Base-by-base conservation (phyloP, 2,888 invertebrate species). In the Acanthosepion pharaonis region DNA sequence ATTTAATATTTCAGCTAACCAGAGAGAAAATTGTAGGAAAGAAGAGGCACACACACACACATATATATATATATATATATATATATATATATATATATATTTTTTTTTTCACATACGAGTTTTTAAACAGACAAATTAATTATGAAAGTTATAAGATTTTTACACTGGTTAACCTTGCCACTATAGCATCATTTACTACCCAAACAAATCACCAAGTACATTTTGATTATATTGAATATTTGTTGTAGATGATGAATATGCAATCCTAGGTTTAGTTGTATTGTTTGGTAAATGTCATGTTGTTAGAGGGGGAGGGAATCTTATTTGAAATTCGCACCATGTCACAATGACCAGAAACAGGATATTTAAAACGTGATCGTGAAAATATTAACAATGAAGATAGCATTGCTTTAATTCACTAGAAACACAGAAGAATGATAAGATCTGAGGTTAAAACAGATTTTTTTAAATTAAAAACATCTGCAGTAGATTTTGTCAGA, bases 311-410 rank as follows among this genome's bases (percentile, higher is more conserved):
- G 4, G 23, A 20, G 23, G n/a, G n/a, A n/a, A n/a, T 78, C n/a
- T 33, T n/a, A 78, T 78, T 78, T n/a, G n/a, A 78, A 78, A n/a
- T 78, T 33, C n/a, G 11, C 78, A n/a, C 15, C 78, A 78, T n/a
- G 78, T 78, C 78, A 78, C 78, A 78, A 78, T 78, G 78, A 78
- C 78, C 78, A n/a, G 78, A 78, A 78, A 78, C n/a, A n/a, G n/a
- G 11, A 78, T 78, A 78, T 78, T 33, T 78, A n/a, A 78, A 78
- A n/a, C 11, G 78, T 78, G 78, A 78, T n/a, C n/a, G 33, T 8
- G 33, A 28, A n/a, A 78, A 59, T 59, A 59, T 59, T 59, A 23
- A 59, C 23, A 78, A 78, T 78, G 11, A n/a, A 78, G 78, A 78
- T 78, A 78, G 33, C n/a, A 33, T 42, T 9, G 5, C 15, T 15